phyloP scores from a whole-genome alignment of 2,797 vertebrate species.

The Sphaeramia orbicularis region DNA sequence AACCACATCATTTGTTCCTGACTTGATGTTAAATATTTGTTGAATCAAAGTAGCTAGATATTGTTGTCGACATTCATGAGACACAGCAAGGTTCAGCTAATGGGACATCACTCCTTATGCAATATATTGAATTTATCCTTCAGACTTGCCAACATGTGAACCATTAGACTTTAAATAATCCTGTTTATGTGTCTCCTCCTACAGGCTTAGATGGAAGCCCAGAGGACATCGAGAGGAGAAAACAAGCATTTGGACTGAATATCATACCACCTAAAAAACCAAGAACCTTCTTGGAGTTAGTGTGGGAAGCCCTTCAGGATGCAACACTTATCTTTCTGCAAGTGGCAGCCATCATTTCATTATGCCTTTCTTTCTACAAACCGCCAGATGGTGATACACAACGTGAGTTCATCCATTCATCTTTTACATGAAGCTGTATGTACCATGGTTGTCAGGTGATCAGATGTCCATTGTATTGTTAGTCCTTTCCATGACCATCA shows the following conservation, averaged over 20 bases:
- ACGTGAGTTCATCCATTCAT: constrained; percentile 82
- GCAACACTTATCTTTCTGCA: constrained; percentile 98
- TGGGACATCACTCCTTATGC: no score
- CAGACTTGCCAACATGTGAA: no score
- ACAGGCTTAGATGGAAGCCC: constrained; percentile 91
- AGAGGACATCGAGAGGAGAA: constrained; percentile 92
- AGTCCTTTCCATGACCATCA: no score
- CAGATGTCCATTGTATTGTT: no score
- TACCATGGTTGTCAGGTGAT: no score
- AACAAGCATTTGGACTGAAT: constrained; percentile 94
- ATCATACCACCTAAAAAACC: constrained; percentile 99
- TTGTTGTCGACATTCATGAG: no score
- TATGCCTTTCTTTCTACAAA: constrained; percentile 96
- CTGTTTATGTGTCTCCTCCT: constrained; percentile 49
- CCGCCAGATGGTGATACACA: constrained; percentile 91
- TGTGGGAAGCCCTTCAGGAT: constrained; percentile 98
- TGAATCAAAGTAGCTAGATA: no score
- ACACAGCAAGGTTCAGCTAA: no score
- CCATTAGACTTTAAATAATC: no score
- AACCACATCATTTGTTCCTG: no score
- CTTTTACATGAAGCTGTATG: background rate
- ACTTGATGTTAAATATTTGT: no score
- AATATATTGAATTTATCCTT: no score
- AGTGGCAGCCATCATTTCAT: constrained; percentile 95
- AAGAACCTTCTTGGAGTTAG: constrained; percentile 98